Conservation (phyloP, 2,113 vertebrate species). For the Ginglymostoma cirratum region DNA sequence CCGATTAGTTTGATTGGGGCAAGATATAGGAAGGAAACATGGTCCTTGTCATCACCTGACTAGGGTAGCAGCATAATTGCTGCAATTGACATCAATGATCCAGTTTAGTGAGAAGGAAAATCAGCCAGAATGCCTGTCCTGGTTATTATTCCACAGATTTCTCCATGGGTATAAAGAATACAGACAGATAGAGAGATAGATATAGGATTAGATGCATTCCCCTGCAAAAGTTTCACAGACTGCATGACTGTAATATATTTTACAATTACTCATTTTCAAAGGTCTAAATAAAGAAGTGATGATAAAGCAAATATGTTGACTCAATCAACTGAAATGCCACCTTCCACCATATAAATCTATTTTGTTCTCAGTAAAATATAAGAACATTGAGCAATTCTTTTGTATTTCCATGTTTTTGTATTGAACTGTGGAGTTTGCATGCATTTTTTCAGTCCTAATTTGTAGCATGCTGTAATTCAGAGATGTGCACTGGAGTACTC, state of each 20-base stretch:
- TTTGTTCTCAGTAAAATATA: too few species aligned
- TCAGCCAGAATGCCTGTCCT: neutral
- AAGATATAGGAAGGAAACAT: neutral
- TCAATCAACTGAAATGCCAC: too few species aligned
- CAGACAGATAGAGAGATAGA: neutral
- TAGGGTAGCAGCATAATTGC: neutral
- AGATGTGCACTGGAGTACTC: too few species aligned
- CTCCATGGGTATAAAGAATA: neutral
- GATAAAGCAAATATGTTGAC: neutral
- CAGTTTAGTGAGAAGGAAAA: neutral
- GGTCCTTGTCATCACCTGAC: neutral
- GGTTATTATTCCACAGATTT: neutral
- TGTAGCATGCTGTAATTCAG: too few species aligned
- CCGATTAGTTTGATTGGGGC: neutral
- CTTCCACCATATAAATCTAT: too few species aligned
- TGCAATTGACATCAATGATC: neutral
- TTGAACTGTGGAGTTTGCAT: too few species aligned
- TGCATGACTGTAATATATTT: neutral
- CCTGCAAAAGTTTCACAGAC: neutral
- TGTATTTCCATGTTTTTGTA: too few species aligned
- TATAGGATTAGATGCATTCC: neutral
- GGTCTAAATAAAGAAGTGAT: neutral
- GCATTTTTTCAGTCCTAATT: too few species aligned
- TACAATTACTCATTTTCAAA: neutral
- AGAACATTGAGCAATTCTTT: too few species aligned